These are phyloP conservation scores for Drosophila pseudoobscura DNA, from an alignment of 1,140 invertebrate genomes.

Conservation along the genomic window DNA sequence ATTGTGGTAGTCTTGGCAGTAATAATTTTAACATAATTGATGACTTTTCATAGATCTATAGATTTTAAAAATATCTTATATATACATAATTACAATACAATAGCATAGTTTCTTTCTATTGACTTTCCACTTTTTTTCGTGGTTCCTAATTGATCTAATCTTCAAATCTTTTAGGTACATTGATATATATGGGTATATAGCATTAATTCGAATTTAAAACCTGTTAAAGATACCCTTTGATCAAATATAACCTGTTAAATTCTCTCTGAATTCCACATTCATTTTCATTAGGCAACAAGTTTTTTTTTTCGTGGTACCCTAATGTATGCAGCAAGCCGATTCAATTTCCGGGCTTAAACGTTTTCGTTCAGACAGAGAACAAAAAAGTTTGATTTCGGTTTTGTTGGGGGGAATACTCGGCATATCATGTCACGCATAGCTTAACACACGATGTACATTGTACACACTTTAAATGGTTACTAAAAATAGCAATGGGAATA, in stretches of 20 bases:
- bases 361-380: conserved; percentile 18
- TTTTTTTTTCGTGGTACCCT: neutral
- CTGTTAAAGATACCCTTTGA: too few species aligned
- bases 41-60: too few species aligned
- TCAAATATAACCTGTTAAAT: conserved; percentile 49
- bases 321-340: conserved; percentile 49
- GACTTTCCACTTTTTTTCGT: too few species aligned
- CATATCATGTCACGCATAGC: conserved; percentile 48
- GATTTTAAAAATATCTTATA: too few species aligned
- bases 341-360: conserved; percentile 69
- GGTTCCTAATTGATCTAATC: too few species aligned
- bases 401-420: conserved; percentile 5
- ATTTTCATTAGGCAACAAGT: conserved; percentile 63
- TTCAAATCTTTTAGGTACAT: too few species aligned
- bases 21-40: too few species aligned
- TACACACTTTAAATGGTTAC: neutral
- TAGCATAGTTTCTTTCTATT: too few species aligned
- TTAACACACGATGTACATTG: conserved; percentile 32
- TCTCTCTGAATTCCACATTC: conserved; percentile 32
- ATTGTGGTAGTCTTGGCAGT: too few species aligned
- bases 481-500: conserved; percentile 2
- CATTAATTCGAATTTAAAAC: too few species aligned
- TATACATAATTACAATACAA: too few species aligned
- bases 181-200: too few species aligned
- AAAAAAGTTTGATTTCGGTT: conserved; percentile 19